A percentile compares a stretch with the other conserved stretches of the same genome.
phyloP scores from a whole-genome alignment of 1,140 invertebrate species.

The Atopsyche davidsoni region DNA sequence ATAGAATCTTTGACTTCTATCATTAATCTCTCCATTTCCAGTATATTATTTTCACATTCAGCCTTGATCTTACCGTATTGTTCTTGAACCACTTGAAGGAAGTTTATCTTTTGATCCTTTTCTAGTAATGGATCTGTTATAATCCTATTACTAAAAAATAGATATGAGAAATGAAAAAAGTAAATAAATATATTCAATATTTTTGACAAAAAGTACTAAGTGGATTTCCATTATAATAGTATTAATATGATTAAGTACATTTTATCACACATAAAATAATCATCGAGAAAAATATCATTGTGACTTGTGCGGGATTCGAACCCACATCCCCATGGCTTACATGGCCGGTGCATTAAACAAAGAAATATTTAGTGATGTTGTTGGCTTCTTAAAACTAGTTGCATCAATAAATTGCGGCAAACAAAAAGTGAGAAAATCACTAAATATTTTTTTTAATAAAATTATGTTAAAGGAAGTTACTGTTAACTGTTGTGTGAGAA shows the following conservation, averaged over 20 bases:
- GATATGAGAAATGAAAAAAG: neutral
- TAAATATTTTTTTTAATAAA: no score
- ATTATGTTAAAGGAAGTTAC: no score
- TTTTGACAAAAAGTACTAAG: neutral
- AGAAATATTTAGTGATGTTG: no score
- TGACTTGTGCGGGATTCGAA: no score
- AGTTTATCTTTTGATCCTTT: neutral
- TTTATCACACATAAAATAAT: neutral
- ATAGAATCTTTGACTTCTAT: slow-evolving; percentile 9
- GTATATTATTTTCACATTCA: slow-evolving; percentile 1
- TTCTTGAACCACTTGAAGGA: slow-evolving; percentile 6
- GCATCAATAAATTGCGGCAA: no score
- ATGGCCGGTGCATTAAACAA: no score
- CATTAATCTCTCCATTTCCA: slow-evolving; percentile 8
- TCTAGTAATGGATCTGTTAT: slow-evolving; percentile 6
- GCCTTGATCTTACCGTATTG: slow-evolving; percentile 5
- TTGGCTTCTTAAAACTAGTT: no score
- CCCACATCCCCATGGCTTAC: no score
- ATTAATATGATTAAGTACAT: neutral
- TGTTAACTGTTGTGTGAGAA: no score
- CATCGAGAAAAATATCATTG: no score
- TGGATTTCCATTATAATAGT: neutral
- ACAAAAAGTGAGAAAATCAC: no score
- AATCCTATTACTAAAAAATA: slow-evolving; percentile 6
- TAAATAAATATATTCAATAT: neutral